Base-by-base conservation (phyloP, 2,797 vertebrate species). In the Tachyglossus aculeatus region DNA sequence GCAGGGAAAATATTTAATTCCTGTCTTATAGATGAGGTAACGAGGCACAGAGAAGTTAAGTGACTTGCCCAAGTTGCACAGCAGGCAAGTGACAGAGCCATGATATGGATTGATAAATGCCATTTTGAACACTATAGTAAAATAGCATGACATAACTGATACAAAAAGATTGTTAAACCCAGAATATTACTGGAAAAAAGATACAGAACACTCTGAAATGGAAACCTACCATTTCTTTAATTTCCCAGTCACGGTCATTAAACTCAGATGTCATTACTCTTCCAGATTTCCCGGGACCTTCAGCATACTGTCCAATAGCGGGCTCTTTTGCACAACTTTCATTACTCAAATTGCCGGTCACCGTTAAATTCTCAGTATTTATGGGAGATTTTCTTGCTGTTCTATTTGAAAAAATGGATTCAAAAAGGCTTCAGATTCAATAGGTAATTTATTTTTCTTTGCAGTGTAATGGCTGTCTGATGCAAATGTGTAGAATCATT, bases 361-460 rank as follows among this genome's bases (percentile, higher is more conserved):
- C 11, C 34, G 74, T n/a, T 33, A 63, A 78, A 25, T 64, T 69
- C 45, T 73, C 78, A 34, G 62, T 72, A 78, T 32, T 67, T 34
- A 71, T 60, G 25, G 86, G 53, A 58, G 88, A 87, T 24, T 71
- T 83, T 78, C 88, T 71, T 0, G 74, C 76, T 9, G 38, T 77
- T 73, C 71, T 86, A 54, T 77, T 86, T 70, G 86, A 50, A 72
- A 87, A 59, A 78, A 78, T 64, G 6, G 51, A 84, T 63, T 89
- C 68, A 81, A 87, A 85, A 24, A 54, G 6, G 33, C 60, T 68
- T 90, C 65, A 81, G 81, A 27, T 73, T 67, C 13, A 61, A 64
- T 38, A 61, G 5, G 37, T 78, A 3, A 68, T 44, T 74, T 74
- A 48, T 56, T 71, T 50, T 56, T 34, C 10, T 66, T 68, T n/a